phyloP scores from a whole-genome alignment of 2,888 invertebrate genomes.

The Philereme vetulata region DNA sequence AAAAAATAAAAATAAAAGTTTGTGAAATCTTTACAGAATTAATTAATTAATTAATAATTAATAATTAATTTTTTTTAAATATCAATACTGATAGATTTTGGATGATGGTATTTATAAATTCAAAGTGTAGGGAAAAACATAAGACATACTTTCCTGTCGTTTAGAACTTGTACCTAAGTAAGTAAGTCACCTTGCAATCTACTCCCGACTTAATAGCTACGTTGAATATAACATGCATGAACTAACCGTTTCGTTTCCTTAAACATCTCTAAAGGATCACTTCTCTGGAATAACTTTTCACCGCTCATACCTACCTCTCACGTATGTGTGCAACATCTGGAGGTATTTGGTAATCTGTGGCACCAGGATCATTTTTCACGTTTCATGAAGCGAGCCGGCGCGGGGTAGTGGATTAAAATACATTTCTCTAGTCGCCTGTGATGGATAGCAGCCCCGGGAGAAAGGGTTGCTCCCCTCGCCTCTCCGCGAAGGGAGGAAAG shows the following conservation, averaged over 20 bases:
- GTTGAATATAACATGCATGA: not conserved
- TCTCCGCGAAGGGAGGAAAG: constrained; percentile 20
- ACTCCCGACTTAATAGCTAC: not conserved
- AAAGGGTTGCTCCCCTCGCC: constrained; percentile 66
- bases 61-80: too few relatives aligned
- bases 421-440: constrained; percentile 76
- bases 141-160: too few relatives aligned
- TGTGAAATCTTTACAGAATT: too few relatives aligned
- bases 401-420: constrained; percentile 82
- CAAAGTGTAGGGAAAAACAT: too few relatives aligned
- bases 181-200: not conserved
- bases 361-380: constrained; percentile 78
- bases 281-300: constrained; percentile 3
- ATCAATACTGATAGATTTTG: too few relatives aligned
- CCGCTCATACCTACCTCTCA: constrained; percentile 5
- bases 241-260: constrained; percentile 2
- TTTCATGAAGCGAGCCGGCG: constrained; percentile 78
- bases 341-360: constrained; percentile 17
- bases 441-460: constrained; percentile 68
- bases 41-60: too few relatives aligned
- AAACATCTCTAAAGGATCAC: constrained; percentile 26
- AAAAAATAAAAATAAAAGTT: not conserved
- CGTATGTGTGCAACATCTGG: constrained; percentile 47
- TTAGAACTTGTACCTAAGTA: too few relatives aligned
- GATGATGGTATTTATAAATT: too few relatives aligned